Percentiles rank a stretch among this genome's conserved stretches.
Conservation (phyloP, 2,113 vertebrate genomes). For the Mastomys coucha region DNA sequence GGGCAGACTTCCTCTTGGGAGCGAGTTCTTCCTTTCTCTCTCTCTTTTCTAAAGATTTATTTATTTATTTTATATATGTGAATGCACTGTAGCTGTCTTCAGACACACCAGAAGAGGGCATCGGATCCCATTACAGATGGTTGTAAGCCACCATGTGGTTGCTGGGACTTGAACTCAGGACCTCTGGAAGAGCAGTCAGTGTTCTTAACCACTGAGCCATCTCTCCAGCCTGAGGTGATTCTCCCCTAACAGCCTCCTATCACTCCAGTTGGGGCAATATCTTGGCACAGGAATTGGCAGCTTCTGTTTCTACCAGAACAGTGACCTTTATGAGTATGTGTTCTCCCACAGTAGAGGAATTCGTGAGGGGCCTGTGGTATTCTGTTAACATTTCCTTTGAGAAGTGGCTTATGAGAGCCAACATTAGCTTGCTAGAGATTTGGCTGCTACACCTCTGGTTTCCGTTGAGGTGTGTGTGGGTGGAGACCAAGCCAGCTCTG, state of each 20-base stretch:
- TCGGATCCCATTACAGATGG: too few species aligned
- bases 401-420: constrained; percentile 19
- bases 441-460: not conserved
- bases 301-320: constrained; percentile 17
- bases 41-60: too few species aligned
- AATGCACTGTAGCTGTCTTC: too few species aligned
- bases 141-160: too few species aligned
- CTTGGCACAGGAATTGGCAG: not conserved
- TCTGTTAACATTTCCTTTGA: constrained; percentile 46
- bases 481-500: not conserved
- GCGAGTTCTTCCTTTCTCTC: not conserved
- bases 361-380: not conserved
- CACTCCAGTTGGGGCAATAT: not conserved
- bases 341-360: constrained; percentile 14
- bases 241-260: not conserved
- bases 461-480: not conserved
- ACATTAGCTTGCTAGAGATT: not conserved
- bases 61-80: too few species aligned
- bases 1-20: not conserved
- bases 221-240: not conserved
- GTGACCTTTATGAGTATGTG: constrained; percentile 26
- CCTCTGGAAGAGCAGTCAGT: too few species aligned
- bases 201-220: too few species aligned
- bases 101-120: too few species aligned
- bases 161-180: too few species aligned